phyloP scores from a whole-genome alignment of 2,888 invertebrate genomes.

The Athalia cordata region DNA sequence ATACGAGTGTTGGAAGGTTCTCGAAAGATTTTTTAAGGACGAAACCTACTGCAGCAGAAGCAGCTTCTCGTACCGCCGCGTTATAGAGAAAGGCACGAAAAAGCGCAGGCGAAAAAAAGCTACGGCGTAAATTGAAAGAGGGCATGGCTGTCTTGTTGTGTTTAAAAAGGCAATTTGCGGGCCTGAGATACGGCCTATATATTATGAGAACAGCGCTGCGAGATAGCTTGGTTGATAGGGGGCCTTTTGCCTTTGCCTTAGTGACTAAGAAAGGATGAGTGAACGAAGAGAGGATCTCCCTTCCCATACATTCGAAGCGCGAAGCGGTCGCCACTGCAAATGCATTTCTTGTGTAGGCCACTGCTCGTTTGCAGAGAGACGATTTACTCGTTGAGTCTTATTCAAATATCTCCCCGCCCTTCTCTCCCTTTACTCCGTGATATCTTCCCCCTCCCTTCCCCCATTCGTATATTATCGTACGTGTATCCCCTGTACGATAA shows the following conservation, averaged over 20 bases:
- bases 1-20: slow-evolving; percentile 33
- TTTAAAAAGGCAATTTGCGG: slow-evolving; percentile 73
- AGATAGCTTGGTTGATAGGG: slow-evolving; percentile 70
- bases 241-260: slow-evolving; percentile 51
- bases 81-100: slow-evolving; percentile 24
- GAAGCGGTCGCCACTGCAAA: slow-evolving; percentile 62
- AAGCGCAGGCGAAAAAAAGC: slow-evolving; percentile 62
- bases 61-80: slow-evolving; percentile 10
- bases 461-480: not conserved
- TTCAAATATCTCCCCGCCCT: slow-evolving; percentile 66
- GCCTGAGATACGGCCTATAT: slow-evolving; percentile 71
- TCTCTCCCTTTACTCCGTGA: not conserved
- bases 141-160: slow-evolving; percentile 65
- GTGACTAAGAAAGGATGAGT: slow-evolving; percentile 42
- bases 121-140: slow-evolving; percentile 71
- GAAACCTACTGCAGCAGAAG: slow-evolving; percentile 58
- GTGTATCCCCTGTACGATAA: not conserved
- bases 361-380: slow-evolving; percentile 66
- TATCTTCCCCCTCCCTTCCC: slow-evolving; percentile 32
- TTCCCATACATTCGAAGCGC: slow-evolving; percentile 48
- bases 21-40: slow-evolving; percentile 48
- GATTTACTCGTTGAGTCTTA: slow-evolving; percentile 68
- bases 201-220: slow-evolving; percentile 66
- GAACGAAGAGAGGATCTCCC: slow-evolving; percentile 44
- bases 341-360: slow-evolving; percentile 71